Conservation (phyloP, 2,113 vertebrate species). For the Melospiza melodia region DNA sequence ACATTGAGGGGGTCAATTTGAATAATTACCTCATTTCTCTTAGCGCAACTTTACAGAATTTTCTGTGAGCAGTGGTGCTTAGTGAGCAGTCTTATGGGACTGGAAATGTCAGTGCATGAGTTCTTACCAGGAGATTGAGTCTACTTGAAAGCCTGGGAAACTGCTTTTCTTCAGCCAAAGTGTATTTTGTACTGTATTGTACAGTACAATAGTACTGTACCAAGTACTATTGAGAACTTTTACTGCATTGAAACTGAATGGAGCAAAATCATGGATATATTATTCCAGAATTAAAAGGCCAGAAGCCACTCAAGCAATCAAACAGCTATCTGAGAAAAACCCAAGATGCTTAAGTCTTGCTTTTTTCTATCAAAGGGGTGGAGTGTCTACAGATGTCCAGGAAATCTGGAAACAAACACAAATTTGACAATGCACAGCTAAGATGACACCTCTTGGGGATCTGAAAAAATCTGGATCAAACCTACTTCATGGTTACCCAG, state of each 20-base stretch:
- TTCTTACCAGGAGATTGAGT: neutral
- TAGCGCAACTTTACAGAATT: neutral
- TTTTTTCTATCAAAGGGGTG: neutral
- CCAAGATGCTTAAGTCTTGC: neutral
- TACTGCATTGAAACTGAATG: neutral
- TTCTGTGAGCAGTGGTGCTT: neutral
- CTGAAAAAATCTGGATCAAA: neutral
- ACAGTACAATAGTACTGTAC: too few species aligned
- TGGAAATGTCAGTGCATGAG: neutral
- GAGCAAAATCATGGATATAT: neutral
- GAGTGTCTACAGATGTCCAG: neutral
- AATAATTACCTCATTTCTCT: neutral
- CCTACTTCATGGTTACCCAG: neutral
- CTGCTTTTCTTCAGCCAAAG: neutral
- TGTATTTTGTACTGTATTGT: neutral
- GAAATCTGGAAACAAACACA: neutral
- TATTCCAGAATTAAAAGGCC: neutral
- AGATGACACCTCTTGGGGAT: neutral
- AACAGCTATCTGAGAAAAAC: neutral
- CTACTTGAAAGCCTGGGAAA: neutral
- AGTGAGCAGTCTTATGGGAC: neutral
- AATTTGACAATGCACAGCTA: neutral
- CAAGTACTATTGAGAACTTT: neutral
- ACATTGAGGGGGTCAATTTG: fast-evolving
- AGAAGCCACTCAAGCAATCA: fast-evolving